A percentile compares a stretch with the other conserved stretches of the same genome.
These are phyloP conservation scores for Phrynosoma blainvillii DNA, from an alignment of 2,113 vertebrate genomes.

Conservation along the genomic window DNA sequence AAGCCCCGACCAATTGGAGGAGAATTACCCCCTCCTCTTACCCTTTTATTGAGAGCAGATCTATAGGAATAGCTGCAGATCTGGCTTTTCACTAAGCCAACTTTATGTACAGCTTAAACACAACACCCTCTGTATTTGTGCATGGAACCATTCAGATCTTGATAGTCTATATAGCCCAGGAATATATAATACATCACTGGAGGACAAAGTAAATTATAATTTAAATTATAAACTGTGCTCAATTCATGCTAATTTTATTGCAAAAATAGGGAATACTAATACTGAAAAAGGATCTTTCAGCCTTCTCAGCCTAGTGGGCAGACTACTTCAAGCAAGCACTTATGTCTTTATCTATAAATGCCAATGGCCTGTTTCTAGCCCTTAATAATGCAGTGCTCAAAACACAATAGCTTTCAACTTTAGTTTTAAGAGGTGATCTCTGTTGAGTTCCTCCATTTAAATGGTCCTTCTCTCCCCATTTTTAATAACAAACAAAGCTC, in stretches of 20 bases:
- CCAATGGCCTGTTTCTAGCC: slow-evolving; percentile 50
- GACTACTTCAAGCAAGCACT: slow-evolving; percentile 48
- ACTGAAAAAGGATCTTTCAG: slow-evolving; percentile 64
- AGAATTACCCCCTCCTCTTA: slow-evolving; percentile 52
- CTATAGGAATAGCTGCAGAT: slow-evolving; percentile 70
- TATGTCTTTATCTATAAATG: background rate
- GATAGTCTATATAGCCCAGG: slow-evolving; percentile 67
- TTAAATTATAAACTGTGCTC: slow-evolving; percentile 64
- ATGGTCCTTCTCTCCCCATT: background rate
- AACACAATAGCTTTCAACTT: slow-evolving; percentile 7
- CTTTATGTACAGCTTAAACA: slow-evolving; percentile 77
- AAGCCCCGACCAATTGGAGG: slow-evolving; percentile 63
- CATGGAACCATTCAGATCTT: slow-evolving; percentile 58
- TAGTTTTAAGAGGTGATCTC: slow-evolving; percentile 30
- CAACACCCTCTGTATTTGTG: slow-evolving; percentile 26
- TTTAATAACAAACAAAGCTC: slow-evolving; percentile 22
- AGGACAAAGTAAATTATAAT: slow-evolving; percentile 73
- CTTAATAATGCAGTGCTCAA: slow-evolving; percentile 29
- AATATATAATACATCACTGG: slow-evolving; percentile 70
- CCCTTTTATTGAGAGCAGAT: slow-evolving; percentile 79
- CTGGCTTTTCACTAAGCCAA: slow-evolving; percentile 76
- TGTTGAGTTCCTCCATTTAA: background rate
- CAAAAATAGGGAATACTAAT: slow-evolving; percentile 49
- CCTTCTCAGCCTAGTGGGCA: slow-evolving; percentile 51
- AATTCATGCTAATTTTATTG: slow-evolving; percentile 62